Evolutionary conservation across 2,113 vertebrate genomes (phyloP).

Genomic region (Crypturellus undulatus): DNA sequence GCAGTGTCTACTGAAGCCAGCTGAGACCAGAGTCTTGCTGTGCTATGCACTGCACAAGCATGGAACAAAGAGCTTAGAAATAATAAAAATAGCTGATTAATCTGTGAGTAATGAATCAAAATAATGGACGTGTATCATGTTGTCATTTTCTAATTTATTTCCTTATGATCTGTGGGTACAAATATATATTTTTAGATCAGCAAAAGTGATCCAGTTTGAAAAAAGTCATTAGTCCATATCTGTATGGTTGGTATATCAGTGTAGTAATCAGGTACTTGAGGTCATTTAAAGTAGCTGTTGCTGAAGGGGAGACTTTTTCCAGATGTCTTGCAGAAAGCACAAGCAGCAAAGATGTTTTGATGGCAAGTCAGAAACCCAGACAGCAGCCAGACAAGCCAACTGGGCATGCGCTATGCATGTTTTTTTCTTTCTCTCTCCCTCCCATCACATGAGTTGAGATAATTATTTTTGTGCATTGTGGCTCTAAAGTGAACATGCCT

Average conservation of each 20-base stretch:
- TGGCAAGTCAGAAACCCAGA: neutral
- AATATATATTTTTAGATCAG: neutral
- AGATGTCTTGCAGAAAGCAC: neutral
- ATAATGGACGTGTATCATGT: rapidly evolving
- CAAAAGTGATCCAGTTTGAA: neutral
- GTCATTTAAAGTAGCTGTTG: neutral
- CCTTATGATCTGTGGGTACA: neutral
- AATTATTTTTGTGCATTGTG: neutral
- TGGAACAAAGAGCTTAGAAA: neutral
- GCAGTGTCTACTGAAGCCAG: neutral
- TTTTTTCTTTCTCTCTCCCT: neutral
- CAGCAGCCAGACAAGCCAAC: neutral
- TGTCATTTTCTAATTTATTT: neutral
- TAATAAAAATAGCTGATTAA: neutral
- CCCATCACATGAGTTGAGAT: neutral
- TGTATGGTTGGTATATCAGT: neutral
- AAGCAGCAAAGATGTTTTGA: neutral
- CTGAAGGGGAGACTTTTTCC: neutral
- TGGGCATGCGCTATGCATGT: neutral
- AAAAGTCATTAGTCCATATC: rapidly evolving
- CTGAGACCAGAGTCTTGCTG: neutral
- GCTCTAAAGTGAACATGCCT: neutral
- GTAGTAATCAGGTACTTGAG: neutral
- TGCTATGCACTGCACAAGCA: neutral
- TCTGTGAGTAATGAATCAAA: neutral